Evolutionary conservation across 2,888 invertebrate genomes (phyloP).

Genomic region (Ptychoptera contaminata): DNA sequence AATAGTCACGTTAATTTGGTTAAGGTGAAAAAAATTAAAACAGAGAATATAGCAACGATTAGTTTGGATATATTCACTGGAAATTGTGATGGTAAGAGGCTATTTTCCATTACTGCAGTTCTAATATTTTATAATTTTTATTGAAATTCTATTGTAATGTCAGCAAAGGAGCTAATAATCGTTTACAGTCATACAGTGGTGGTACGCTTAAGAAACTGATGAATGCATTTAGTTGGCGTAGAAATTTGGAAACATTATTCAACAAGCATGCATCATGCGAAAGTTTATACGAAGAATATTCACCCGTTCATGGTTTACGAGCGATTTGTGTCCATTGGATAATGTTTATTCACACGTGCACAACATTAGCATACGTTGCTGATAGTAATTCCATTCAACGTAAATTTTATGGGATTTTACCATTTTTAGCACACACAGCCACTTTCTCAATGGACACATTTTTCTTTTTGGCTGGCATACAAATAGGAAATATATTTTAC

Average conservation of each 20-base stretch:
- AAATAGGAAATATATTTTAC: constrained; percentile 33
- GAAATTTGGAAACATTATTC: constrained; percentile 7
- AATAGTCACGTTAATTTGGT: constrained; percentile 23
- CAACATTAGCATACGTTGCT: constrained; percentile 45
- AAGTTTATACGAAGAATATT: constrained; percentile 28
- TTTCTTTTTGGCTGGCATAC: constrained; percentile 42
- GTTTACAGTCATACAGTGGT: background rate
- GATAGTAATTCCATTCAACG: no score
- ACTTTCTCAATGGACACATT: constrained; percentile 42
- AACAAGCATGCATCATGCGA: constrained; percentile 19
- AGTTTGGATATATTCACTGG: constrained; percentile 23
- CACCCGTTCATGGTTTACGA: constrained; percentile 43
- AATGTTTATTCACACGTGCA: constrained; percentile 43
- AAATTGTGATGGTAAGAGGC: constrained; percentile 20
- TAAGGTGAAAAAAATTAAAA: constrained; percentile 24
- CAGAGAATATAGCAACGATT: constrained; percentile 27
- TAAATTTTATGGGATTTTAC: no score
- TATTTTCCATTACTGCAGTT: background rate
- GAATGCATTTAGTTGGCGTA: constrained; percentile 9
- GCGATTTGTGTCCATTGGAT: constrained; percentile 49
- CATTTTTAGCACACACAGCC: no score
- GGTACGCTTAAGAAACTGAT: constrained; percentile 8
- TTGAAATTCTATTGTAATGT: no score
- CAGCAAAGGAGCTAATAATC: background rate
- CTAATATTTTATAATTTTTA: background rate